Base-by-base conservation (phyloP, 2,888 invertebrate species). In the Hyposoter dolosus region DNA sequence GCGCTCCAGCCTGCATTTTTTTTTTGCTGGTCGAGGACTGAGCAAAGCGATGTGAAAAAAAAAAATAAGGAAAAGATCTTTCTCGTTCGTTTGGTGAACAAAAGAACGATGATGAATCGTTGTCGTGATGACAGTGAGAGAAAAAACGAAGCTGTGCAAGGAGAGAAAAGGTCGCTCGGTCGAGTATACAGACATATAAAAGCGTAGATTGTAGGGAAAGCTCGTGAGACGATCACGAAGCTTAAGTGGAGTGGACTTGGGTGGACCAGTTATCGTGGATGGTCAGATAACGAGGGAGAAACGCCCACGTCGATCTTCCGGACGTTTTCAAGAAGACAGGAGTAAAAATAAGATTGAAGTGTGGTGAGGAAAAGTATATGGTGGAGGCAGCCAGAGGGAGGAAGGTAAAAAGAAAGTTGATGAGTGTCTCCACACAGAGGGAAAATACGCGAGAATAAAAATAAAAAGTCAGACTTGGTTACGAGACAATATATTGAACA, bases 71-170 rank as follows among this genome's bases (percentile, higher is more conserved):
- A 56, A 56, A 12, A 28, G 28, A 60, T 60, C 28, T 60, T 6
- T 9, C 45, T 19, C 56, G 66, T 69, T 50, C 28, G 60, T 60
- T 72, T 12, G 71, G 9, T 63, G 78, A 81, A 86, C 79, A 90
- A 89, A 87, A 91, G 90, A 90, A 91, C 89, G 85, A 90, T 91
- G 92, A 92, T 90, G 90, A 92, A 92, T 92, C 88, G 91, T 92
- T 88, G 91, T 85, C 65, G 88, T 91, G 91, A 92, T 90, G 92
- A 92, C 82, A 85, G 87, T 84, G 91, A 90, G 28, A 68, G 53
- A 90, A 91, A 90, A 79, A 71, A 60, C n/a, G 56, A n/a, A 89
- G 87, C 4, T 82, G 75, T 23, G 63, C 74, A 47, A 69, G 10
- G 56, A 81, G 40, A 78, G n/a, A 45, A 66, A 72, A 60, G 43